These are phyloP conservation scores for Heterohyrax brucei DNA, from an alignment of 2,797 vertebrate species.

Conservation along the genomic window DNA sequence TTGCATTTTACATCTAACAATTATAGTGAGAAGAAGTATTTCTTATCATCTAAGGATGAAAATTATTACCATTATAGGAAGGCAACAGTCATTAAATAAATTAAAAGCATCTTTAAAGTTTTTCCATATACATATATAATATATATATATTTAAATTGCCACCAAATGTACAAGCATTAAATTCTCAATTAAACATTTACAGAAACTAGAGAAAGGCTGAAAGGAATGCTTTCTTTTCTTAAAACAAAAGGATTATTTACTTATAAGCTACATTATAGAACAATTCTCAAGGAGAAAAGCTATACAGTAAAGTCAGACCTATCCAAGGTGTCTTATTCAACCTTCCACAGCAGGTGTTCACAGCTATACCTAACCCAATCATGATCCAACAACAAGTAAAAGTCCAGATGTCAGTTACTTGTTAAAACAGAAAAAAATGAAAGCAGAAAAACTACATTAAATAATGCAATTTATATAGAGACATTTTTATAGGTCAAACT, in stretches of 20 bases:
- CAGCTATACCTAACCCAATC: background rate
- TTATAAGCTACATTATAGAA: conserved; percentile 63
- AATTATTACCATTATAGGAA: conserved; percentile 87
- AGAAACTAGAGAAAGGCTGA: conserved; percentile 72
- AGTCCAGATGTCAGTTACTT: background rate
- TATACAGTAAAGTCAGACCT: conserved; percentile 62
- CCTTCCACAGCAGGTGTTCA: background rate
- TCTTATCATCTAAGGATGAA: conserved; percentile 67
- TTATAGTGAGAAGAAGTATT: conserved; percentile 39
- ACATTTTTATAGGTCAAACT: conserved; percentile 29
- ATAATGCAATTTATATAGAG: conserved; percentile 42
- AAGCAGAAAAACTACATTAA: conserved; percentile 55
- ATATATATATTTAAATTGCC: conserved; percentile 85
- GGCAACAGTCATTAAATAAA: conserved; percentile 95
- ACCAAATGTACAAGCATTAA: conserved; percentile 94
- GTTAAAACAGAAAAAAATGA: conserved; percentile 41
- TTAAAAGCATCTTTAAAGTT: conserved; percentile 94
- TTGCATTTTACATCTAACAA: conserved; percentile 62
- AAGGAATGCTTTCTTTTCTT: conserved; percentile 62
- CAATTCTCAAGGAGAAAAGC: conserved; percentile 7
- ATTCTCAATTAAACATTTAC: conserved; percentile 88
- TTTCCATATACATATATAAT: conserved; percentile 96
- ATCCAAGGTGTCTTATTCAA: conserved; percentile 31
- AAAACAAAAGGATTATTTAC: background rate
- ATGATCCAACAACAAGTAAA: conserved; percentile 48